Base-by-base conservation (phyloP, 2,888 invertebrate genomes). In the Tupiocoris notatus region DNA sequence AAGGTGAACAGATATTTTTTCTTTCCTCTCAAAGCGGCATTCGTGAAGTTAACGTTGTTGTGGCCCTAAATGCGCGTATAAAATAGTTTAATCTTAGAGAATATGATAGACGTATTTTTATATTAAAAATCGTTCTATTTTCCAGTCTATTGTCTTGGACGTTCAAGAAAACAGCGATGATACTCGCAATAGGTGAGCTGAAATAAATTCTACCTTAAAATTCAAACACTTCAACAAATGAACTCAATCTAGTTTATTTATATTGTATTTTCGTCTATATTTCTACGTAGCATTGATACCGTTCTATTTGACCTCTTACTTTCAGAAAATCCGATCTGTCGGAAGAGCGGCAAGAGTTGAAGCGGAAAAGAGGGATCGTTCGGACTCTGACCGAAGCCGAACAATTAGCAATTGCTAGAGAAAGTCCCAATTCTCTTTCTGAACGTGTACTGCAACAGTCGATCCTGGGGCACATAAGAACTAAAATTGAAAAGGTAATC, bases 371-470 rank as follows among this genome's bases (percentile, higher is more conserved):
- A 21, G 25, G 23, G 9, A 62, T 62, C 1, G 74, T 81, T 79
- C n/a, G 81, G 80, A 68, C 82, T 81, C 71, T 83, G 79, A 80
- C 80, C 61, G 77, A 81, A 79, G 79, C 80, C 79, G 70, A 82
- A 81, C 78, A 81, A 77, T 39, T 79, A 79, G 77, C 75, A 23
- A n/a, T 67, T 2, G 67, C 73, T 16, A 77, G 76, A 58, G 66
- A 67, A 21, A 71, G 57, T 23, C 66, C 70, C 25, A 73, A 61
- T 23, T 65, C 77, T 1, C 66, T 78, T 18, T 84, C 83, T 0
- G 83, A 84, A 73, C 83, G 82, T 78, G 82, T 84, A 54, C 79
- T 84, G 1, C 80, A 84, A 21, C 83, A 83, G 1, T 82, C 83
- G 1, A 82, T 83, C 2, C 82, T 82, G 20, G 6, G 59, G 17